Base-by-base conservation (phyloP, 2,888 invertebrate genomes). In the Carabus problematicus region DNA sequence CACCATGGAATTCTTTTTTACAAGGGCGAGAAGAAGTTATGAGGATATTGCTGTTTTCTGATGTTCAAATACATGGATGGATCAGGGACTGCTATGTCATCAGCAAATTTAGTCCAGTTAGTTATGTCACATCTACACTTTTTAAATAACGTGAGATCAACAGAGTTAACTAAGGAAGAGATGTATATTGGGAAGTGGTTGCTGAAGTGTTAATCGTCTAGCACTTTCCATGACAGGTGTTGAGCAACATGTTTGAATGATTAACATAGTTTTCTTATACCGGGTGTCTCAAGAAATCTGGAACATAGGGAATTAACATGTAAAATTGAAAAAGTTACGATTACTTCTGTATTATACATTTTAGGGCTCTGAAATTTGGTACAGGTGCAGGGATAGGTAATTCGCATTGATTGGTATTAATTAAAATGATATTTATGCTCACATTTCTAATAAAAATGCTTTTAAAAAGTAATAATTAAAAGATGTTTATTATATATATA, bases 151-250 rank as follows among this genome's bases (percentile, higher is more conserved):
- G 63, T 39, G 8, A 41, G 16, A 6, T 18, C 11, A 11, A 40
- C 3, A 7, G 12, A 16, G 18, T 1, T 14, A n/a, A 12, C 8
- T 14, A 7, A 3, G 3, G 42, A 54, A 18, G 63, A 54, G 11
- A 63, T 63, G 8, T 39, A 11, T 11, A 63, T 63, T 11, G 63
- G 63, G 16, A 63, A 54, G 16, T 63, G 52, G 18, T 63, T 41
- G 39, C 63, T 63, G 40, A 12, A 63, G 16, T 63, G 52, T 14
- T 49, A 12, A 63, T 64, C 64, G 42, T 43, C 42, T 2, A 54
- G 39, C 18, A 55, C 55, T 55, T 55, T 41, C 64, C 54, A 69
- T 9, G 14, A 16, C 18, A 69, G 43, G 56, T 54, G 39, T n/a
- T 29, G 45, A 6, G 61, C 45, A 11, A 63, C n/a, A n/a, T n/a